phyloP scores from a whole-genome alignment of 2,797 vertebrate genomes.

The Pseudotriccus pelzelni region DNA sequence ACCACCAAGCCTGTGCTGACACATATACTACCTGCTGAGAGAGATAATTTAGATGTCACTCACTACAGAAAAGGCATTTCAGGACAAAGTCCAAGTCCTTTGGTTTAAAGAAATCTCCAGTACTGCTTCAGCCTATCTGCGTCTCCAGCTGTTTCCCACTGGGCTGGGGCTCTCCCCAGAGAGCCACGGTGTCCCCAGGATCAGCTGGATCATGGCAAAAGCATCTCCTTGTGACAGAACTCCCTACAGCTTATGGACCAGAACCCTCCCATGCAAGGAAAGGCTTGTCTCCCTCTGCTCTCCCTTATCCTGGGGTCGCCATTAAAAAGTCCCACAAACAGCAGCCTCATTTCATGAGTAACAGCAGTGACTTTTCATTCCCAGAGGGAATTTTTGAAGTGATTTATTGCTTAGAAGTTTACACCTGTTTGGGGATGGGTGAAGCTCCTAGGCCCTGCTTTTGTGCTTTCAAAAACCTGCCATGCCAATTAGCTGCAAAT shows the following conservation, averaged over 20 bases:
- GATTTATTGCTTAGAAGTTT: background rate
- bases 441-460: background rate
- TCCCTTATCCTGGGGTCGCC: background rate
- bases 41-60: background rate
- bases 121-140: background rate
- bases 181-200: background rate
- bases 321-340: background rate
- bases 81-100: background rate
- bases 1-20: background rate
- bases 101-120: background rate
- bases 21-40: background rate
- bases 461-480: background rate
- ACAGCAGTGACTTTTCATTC: background rate
- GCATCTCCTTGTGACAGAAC: accelerated
- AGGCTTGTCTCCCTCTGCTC: background rate
- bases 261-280: background rate
- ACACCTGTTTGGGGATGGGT: background rate
- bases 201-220: background rate
- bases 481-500: background rate
- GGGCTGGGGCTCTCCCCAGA: background rate
- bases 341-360: background rate
- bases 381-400: background rate
- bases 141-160: background rate
- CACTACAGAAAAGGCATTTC: background rate
- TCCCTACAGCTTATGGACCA: background rate